Percentiles rank a stretch among this genome's conserved stretches.
phyloP scores from a whole-genome alignment of 2,113 vertebrate genomes.

The Puma concolor region DNA sequence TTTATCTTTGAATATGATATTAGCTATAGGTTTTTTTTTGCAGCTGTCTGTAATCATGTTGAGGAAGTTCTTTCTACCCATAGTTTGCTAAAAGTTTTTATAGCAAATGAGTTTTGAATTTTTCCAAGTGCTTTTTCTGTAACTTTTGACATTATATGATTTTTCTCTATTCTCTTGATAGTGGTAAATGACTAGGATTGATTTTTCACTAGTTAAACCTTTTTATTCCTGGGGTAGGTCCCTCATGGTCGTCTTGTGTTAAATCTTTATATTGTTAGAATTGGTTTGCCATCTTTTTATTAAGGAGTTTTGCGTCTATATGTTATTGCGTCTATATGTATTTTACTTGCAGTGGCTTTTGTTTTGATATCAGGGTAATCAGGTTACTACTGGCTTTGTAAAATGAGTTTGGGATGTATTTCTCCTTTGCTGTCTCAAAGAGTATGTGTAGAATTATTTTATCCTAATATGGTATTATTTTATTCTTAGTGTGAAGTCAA shows the following conservation, averaged over 20 bases:
- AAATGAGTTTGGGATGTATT: neutral
- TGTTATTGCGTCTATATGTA: neutral
- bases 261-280: neutral
- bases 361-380: neutral
- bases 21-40: neutral
- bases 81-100: neutral
- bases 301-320: neutral
- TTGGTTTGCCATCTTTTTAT: neutral
- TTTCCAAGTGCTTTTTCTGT: neutral
- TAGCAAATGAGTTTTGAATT: neutral
- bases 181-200: neutral
- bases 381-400: neutral
- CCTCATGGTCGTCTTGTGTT: neutral
- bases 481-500: neutral
- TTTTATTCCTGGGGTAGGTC: neutral
- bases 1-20: neutral
- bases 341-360: neutral
- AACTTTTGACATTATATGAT: neutral
- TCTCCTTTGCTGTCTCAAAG: neutral
- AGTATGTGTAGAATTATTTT: neutral
- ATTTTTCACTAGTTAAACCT: neutral
- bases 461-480: neutral
- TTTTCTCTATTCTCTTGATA: neutral
- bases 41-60: neutral
- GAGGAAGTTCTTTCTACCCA: neutral